phyloP scores from a whole-genome alignment of 2,888 invertebrate species.

The Slavum lentiscoides region DNA sequence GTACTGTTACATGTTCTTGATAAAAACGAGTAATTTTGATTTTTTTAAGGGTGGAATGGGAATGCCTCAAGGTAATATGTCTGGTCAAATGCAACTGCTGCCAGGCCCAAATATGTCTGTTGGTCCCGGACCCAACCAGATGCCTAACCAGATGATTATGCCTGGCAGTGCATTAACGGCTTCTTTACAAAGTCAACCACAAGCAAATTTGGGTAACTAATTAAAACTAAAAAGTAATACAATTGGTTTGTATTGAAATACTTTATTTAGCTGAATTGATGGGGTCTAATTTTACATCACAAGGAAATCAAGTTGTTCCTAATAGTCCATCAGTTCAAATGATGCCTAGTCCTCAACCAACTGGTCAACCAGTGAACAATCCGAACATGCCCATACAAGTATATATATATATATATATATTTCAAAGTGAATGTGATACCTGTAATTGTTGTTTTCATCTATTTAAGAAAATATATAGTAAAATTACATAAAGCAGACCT shows the following conservation, averaged over 20 bases:
- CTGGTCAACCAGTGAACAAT: constrained; percentile 38
- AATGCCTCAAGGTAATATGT: constrained; percentile 38
- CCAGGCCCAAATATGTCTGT: constrained; percentile 37
- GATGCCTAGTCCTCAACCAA: constrained; percentile 40
- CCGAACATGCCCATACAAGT: constrained; percentile 45
- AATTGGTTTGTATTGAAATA: background rate
- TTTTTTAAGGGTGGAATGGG: constrained; percentile 34
- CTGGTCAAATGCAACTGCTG: constrained; percentile 41
- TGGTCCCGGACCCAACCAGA: constrained; percentile 39
- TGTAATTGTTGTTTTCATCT: no score
- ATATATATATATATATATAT: background rate
- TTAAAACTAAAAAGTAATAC: background rate
- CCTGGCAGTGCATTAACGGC: constrained; percentile 38
- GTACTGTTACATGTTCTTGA: background rate
- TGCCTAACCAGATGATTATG: constrained; percentile 41
- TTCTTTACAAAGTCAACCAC: constrained; percentile 44
- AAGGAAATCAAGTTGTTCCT: constrained; percentile 30
- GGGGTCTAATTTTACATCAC: constrained; percentile 41
- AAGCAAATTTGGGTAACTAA: constrained; percentile 36
- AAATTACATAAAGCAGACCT: no score
- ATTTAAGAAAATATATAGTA: no score
- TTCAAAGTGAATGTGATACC: no score
- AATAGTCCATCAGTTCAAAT: constrained; percentile 42
- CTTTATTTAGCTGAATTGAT: constrained; percentile 32
- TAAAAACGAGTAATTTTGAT: background rate